These are phyloP conservation scores for Pseudonaja textilis DNA, from an alignment of 2,113 vertebrate species.

Conservation along the genomic window DNA sequence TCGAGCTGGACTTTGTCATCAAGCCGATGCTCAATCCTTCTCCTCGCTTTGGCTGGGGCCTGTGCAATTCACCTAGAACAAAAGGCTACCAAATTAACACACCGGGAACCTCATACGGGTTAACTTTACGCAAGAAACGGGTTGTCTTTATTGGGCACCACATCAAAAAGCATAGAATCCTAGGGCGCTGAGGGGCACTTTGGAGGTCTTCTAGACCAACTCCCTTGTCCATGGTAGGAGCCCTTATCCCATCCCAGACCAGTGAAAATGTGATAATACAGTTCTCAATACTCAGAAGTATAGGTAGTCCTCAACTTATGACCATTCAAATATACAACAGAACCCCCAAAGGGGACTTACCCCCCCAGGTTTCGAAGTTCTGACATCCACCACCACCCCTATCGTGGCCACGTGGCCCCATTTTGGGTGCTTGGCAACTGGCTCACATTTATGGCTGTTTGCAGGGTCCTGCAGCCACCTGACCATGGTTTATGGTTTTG, in stretches of 20 bases:
- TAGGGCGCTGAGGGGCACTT: not conserved
- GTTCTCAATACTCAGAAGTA: not conserved
- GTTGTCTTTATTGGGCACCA: too few species aligned
- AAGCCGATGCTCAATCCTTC: slow-evolving; percentile 65
- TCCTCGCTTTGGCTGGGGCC: slow-evolving; percentile 84
- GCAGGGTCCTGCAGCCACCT: not conserved
- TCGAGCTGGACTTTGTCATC: slow-evolving; percentile 73
- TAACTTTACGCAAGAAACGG: not conserved
- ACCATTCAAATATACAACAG: not conserved
- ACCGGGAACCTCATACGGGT: not conserved
- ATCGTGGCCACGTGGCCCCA: not conserved
- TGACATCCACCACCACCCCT: not conserved
- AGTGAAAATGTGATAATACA: not conserved
- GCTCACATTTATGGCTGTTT: not conserved
- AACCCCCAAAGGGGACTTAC: not conserved
- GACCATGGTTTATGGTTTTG: not conserved
- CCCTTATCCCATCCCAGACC: not conserved
- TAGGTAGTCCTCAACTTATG: not conserved
- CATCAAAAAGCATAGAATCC: not conserved
- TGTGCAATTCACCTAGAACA: slow-evolving; percentile 68
- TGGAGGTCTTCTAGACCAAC: not conserved
- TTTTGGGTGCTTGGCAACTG: not conserved
- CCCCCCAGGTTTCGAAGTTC: not conserved
- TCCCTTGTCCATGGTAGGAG: not conserved
- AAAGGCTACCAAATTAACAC: slow-evolving; percentile 31